Base-by-base conservation (phyloP, 2,797 vertebrate species). In the Schizopygopsis pylzovi region DNA sequence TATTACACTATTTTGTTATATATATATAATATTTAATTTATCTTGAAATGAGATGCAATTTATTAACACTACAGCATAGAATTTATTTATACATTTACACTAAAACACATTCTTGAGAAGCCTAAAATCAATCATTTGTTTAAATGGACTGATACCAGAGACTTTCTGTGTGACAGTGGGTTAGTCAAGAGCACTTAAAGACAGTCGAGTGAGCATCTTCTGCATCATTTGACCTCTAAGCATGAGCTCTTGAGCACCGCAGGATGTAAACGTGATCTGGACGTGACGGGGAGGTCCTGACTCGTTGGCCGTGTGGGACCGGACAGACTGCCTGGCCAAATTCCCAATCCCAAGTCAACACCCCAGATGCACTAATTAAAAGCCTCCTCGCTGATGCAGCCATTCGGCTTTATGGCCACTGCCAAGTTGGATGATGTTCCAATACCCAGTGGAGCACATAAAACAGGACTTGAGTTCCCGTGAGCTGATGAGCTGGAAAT, bases 321-420 rank as follows among this genome's bases (percentile, higher is more conserved):
- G 6, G 12, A 79, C 75, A 73, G 68, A 43, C 82, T 65, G n/a
- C 22, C 76, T 78, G 70, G 76, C 83, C 54, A 41, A 67, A 52
- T 52, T 70, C 25, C 41, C 80, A 77, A 70, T 77, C 79, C 43
- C 39, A 71, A 78, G n/a, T 85, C 83, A 61, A 65, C 71, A n/a
- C 76, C 85, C 71, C 75, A 52, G 63, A 72, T 43, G 80, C 68
- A 73, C 54, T 86, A 88, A 87, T 89, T 88, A 85, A 85, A 88
- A 87, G 75, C 59, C 75, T 61, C 67, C 61, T 70, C 28, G 3
- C 56, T 77, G 81, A 77, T 77, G n/a, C 59, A 41, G 83, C 41
- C 86, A 45, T 84, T 80, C 39, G n/a, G 73, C 43, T 84, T 52
- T 28, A 65, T 49, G 28, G 25, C 11, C 25, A 65, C 22, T 49